Percentiles rank a stretch among this genome's conserved stretches.
phyloP scores from a whole-genome alignment of 2,888 invertebrate genomes.

The Crossocerus cetratus region DNA sequence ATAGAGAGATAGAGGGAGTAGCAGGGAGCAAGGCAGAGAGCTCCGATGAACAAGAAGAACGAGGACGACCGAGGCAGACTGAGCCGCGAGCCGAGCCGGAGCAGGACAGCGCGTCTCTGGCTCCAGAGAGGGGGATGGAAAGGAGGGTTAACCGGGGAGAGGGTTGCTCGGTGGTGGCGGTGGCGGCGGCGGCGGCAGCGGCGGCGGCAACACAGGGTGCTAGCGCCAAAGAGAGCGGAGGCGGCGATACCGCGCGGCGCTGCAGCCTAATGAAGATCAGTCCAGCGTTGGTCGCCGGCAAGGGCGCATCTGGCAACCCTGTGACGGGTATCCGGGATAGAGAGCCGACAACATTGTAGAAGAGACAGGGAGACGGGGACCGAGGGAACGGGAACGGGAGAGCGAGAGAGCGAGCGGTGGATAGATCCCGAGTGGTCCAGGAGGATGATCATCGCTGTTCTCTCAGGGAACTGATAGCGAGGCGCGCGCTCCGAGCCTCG shows the following conservation, averaged over 20 bases:
- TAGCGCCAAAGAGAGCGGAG: conserved; percentile 59
- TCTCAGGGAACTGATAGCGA: conserved; percentile 40
- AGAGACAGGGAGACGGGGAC: background rate
- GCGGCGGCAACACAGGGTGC: conserved; percentile 54
- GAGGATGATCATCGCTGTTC: conserved; percentile 22
- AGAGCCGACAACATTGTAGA: conserved; percentile 18
- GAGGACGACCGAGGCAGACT: conserved; percentile 9
- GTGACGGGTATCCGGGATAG: conserved; percentile 32
- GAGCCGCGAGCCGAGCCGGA: background rate
- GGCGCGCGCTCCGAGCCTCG: conserved; percentile 46
- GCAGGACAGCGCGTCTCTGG: background rate
- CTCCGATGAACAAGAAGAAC: conserved; percentile 8
- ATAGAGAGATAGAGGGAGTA: conserved; percentile 17
- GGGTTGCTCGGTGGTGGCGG: conserved; percentile 10
- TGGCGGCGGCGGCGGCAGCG: conserved; percentile 49
- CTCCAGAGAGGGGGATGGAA: conserved; percentile 2
- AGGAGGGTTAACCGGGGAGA: conserved; percentile 10
- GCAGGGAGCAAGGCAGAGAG: conserved; percentile 17
- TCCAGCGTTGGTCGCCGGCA: conserved; percentile 75
- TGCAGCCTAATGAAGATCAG: conserved; percentile 73
- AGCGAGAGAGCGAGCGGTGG: conserved; percentile 17
- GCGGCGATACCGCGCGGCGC: conserved; percentile 68
- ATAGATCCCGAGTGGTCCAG: conserved; percentile 14
- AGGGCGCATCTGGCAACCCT: conserved; percentile 66
- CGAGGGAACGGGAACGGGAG: conserved; percentile 27